A percentile compares a stretch with the other conserved stretches of the same genome.
These are phyloP conservation scores for Synanthedon tipuliformis DNA, from an alignment of 2,888 invertebrate species.

Conservation along the genomic window DNA sequence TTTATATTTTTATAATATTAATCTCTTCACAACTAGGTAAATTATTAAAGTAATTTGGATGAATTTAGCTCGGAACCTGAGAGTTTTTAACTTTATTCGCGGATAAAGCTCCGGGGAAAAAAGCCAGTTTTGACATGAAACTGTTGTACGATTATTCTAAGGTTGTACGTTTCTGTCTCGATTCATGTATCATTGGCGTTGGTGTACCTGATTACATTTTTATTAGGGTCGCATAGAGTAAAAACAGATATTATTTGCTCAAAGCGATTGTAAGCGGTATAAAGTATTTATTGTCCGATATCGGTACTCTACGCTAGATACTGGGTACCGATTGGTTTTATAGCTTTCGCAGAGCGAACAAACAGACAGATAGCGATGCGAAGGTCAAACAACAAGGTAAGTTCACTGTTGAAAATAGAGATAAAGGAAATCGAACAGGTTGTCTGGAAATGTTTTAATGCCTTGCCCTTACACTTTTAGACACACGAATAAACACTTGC, in stretches of 20 bases:
- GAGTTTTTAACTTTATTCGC: too few relatives aligned
- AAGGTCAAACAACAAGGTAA: slow-evolving; percentile 8
- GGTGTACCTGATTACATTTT: too few relatives aligned
- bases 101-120: too few relatives aligned
- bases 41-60: too few relatives aligned
- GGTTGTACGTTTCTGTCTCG: too few relatives aligned
- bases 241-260: neutral
- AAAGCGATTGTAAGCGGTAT: slow-evolving; percentile 6
- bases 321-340: slow-evolving; percentile 6
- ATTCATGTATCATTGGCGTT: too few relatives aligned
- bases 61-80: too few relatives aligned
- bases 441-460: neutral
- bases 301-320: slow-evolving; percentile 6
- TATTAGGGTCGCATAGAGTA: too few relatives aligned
- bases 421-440: neutral
- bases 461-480: neutral
- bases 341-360: slow-evolving; percentile 5
- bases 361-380: slow-evolving; percentile 3
- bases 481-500: neutral
- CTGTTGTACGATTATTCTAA: too few relatives aligned
- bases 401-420: neutral
- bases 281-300: slow-evolving; percentile 16
- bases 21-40: too few relatives aligned
- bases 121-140: too few relatives aligned
- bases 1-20: too few relatives aligned